Conservation (phyloP, 2,888 invertebrate species). For the Dorcus parallelipipedus region DNA sequence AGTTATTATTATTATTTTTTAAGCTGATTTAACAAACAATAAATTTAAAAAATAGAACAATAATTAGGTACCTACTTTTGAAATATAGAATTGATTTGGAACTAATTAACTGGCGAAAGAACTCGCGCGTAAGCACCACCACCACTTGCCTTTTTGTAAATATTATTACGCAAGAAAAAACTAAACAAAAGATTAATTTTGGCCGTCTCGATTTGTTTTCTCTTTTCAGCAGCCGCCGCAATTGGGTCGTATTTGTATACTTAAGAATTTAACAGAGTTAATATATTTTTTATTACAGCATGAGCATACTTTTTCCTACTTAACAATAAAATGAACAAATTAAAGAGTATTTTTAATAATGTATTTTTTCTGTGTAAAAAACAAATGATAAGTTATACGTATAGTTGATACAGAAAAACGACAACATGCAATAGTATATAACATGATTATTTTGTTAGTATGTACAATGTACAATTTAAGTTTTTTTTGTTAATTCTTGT, state of each 20-base stretch:
- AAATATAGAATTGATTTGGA: not conserved
- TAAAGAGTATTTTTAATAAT: constrained; percentile 17
- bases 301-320: constrained; percentile 13
- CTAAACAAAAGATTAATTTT: not conserved
- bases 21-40: too few relatives aligned
- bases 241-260: constrained; percentile 2
- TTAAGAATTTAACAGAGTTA: constrained; percentile 17
- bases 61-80: not conserved
- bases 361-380: constrained; percentile 15
- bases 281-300: constrained; percentile 14
- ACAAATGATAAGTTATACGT: constrained; percentile 9
- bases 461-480: constrained; percentile 47
- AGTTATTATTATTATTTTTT: too few relatives aligned
- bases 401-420: constrained; percentile 10
- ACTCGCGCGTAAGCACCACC: not conserved
- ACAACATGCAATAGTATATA: constrained; percentile 19
- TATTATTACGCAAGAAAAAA: not conserved
- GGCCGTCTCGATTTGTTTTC: not conserved
- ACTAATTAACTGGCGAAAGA: not conserved
- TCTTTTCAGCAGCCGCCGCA: not conserved
- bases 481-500: constrained; percentile 29
- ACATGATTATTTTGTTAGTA: constrained; percentile 33
- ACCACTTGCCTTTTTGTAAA: constrained; percentile 2
- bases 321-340: constrained; percentile 10
- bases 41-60: not conserved